Evolutionary conservation across 2,888 invertebrate genomes (phyloP), one percentile per base, ranked within the genome.

Genomic region (Petrophora chlorosata): DNA sequence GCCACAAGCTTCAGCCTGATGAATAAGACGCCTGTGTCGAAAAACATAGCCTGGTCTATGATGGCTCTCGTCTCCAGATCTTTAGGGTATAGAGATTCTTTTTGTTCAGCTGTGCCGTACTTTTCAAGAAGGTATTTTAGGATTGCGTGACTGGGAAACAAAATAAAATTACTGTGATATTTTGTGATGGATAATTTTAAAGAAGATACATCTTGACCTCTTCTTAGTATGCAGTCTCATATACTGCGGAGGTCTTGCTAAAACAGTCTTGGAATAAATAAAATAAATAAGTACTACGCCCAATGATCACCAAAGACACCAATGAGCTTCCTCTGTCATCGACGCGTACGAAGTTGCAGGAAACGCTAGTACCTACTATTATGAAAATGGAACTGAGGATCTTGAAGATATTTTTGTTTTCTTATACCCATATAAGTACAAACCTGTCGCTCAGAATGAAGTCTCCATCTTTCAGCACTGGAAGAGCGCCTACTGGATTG

Each of bases 31-130:
- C 73, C 75, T 0, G 79, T 59, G 34, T 82, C 70, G 49, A 74
- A 79, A 70, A 64, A 77, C 65, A 79, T 29, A 30, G 65, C 60
- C 51, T 80, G 78, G 59, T 82, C 67, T 19, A 81, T 55, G 0
- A 62, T 2, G 0, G 78, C 74, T 3, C 77, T 67, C 4, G 62
- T 63, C 39, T 65, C 59, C 19, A 65, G 3, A 2, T 76, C 76
- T 13, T 60, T 64, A 2, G 82, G 81, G 53, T 79, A 82, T 16
- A 79, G 47, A 5, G 47, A 10, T 43, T 75, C 70, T 1, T 40
- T 43, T 5, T 66, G 56, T 0, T 63, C 63, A 0, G 56, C 64
- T 7, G 43, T 25, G 5, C 79, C 82, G 39, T 79, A 82, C 46
- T 68, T 70, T 0, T 59, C 58, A 2, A 79, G 35, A 2, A 82